phyloP scores from a whole-genome alignment of 2,888 invertebrate species.

The Cordilura impudica region DNA sequence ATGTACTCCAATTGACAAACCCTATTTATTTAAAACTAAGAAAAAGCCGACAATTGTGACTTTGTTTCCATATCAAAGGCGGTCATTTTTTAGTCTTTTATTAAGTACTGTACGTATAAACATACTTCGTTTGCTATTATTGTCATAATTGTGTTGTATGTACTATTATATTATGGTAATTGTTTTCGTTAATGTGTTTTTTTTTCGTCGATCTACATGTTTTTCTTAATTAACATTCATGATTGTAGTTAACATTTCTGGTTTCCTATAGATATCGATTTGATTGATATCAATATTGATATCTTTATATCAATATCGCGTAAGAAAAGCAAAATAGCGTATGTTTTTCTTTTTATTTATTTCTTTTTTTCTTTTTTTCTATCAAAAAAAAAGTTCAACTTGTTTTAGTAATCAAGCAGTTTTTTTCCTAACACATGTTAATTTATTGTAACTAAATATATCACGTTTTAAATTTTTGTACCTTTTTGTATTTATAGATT shows the following conservation, averaged over 20 bases:
- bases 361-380: too few relatives aligned
- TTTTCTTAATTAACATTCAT: constrained; percentile 48
- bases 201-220: constrained; percentile 24
- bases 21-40: constrained; percentile 52
- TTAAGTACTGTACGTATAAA: constrained; percentile 10
- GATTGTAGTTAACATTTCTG: not conserved
- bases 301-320: not conserved
- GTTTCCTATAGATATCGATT: not conserved
- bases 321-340: too few relatives aligned
- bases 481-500: too few relatives aligned
- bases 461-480: too few relatives aligned
- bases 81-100: constrained; percentile 29
- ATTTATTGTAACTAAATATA: too few relatives aligned
- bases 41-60: constrained; percentile 62
- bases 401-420: too few relatives aligned
- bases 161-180: constrained; percentile 26
- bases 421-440: too few relatives aligned
- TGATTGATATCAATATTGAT: not conserved
- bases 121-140: not conserved
- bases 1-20: too few relatives aligned
- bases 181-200: constrained; percentile 19
- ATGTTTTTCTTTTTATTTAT: too few relatives aligned
- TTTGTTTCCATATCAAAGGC: constrained; percentile 57
- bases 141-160: constrained; percentile 31
- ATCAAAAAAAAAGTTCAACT: too few relatives aligned